Percentiles rank a stretch among this genome's conserved stretches.
phyloP scores from a whole-genome alignment of 2,797 vertebrate genomes.

The Nannoperca australis region DNA sequence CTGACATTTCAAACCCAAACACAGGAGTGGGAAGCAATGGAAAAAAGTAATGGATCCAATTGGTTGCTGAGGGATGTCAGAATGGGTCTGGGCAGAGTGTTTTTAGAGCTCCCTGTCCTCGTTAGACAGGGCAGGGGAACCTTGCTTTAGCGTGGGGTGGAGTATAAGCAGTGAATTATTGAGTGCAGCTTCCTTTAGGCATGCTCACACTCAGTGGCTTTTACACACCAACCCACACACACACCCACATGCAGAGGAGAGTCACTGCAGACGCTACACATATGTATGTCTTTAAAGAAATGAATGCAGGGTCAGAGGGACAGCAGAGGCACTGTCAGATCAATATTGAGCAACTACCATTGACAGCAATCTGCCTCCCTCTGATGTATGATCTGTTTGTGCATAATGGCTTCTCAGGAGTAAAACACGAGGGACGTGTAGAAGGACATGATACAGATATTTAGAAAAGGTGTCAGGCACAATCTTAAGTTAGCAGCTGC shows the following conservation, averaged over 20 bases:
- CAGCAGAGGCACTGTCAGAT: constrained; percentile 33
- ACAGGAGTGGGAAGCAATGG: constrained; percentile 33
- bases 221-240: constrained; percentile 14
- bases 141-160: constrained; percentile 65
- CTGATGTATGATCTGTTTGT: constrained; percentile 17
- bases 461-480: constrained; percentile 3
- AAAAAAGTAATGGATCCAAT: constrained; percentile 52
- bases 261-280: constrained; percentile 25
- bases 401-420: constrained; percentile 12
- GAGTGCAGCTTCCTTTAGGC: constrained; percentile 72
- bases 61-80: constrained; percentile 47
- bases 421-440: constrained; percentile 20
- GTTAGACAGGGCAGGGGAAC: constrained; percentile 69
- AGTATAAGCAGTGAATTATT: constrained; percentile 83
- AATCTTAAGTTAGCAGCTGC: constrained; percentile 36
- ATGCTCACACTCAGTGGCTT: constrained; percentile 55
- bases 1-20: constrained; percentile 65
- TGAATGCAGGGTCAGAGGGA: constrained; percentile 31
- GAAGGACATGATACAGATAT: constrained; percentile 8
- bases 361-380: constrained; percentile 27
- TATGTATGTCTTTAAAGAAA: constrained; percentile 31
- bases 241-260: constrained; percentile 33
- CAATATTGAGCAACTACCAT: constrained; percentile 37
- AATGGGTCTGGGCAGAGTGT: constrained; percentile 46
- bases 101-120: constrained; percentile 75